A percentile compares a stretch with the other conserved stretches of the same genome.
phyloP scores from a whole-genome alignment of 2,113 vertebrate species.

The Actinemys pallida region DNA sequence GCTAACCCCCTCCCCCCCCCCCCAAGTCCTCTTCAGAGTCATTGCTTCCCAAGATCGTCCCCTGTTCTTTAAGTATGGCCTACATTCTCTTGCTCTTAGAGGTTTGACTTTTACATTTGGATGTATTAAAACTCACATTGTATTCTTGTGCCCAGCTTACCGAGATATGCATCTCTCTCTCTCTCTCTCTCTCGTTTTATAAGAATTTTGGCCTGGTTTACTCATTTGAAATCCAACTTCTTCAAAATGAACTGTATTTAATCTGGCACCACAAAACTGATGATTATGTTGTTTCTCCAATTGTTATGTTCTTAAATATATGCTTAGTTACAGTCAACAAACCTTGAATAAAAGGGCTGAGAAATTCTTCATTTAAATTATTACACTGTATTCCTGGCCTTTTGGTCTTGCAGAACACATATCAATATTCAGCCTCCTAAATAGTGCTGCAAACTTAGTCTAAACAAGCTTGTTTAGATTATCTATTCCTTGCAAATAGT shows the following conservation, averaged over 20 bases:
- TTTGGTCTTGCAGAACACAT: not conserved
- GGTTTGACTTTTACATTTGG: not conserved
- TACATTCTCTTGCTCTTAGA: not conserved
- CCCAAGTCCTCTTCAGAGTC: not conserved
- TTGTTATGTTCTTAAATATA: not conserved
- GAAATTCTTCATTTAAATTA: slow-evolving; percentile 17
- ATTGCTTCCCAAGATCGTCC: not conserved
- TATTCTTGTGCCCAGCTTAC: not conserved
- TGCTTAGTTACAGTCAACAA: not conserved
- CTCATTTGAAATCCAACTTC: not conserved
- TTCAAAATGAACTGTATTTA: not conserved
- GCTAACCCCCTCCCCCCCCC: not conserved
- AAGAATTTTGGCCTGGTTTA: not conserved
- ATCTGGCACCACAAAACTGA: not conserved
- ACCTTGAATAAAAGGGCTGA: not conserved
- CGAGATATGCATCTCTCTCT: not conserved
- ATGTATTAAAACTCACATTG: not conserved
- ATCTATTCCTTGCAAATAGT: not conserved
- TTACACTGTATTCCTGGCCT: not conserved
- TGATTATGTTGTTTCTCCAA: slow-evolving; percentile 15
- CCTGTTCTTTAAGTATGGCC: not conserved
- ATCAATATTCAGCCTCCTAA: not conserved
- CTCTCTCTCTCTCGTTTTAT: not conserved
- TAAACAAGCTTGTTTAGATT: not conserved
- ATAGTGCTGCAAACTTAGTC: not conserved